These are phyloP conservation scores for Callocephalon fimbriatum DNA, from an alignment of 2,113 vertebrate species.

Conservation along the genomic window DNA sequence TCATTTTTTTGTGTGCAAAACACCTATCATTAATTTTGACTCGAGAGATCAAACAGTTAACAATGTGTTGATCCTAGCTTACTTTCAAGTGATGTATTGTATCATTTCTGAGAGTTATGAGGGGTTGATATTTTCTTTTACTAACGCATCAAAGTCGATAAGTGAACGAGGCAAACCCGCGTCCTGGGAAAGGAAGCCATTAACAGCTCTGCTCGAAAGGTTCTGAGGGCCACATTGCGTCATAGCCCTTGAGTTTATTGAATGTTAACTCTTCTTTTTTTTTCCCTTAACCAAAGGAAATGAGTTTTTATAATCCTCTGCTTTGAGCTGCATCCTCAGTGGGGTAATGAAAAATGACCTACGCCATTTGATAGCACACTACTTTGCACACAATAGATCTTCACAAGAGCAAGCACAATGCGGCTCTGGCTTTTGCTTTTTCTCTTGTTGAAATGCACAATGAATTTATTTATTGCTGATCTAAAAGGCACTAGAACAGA, in stretches of 20 bases:
- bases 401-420: constrained; percentile 30
- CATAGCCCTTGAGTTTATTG: constrained; percentile 60
- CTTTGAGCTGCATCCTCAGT: constrained; percentile 66
- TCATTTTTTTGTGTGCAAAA: constrained; percentile 76
- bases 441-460: neutral
- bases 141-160: constrained; percentile 68
- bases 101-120: constrained; percentile 76
- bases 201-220: constrained; percentile 73
- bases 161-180: constrained; percentile 54
- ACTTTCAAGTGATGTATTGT: constrained; percentile 80
- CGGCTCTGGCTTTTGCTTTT: neutral
- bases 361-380: constrained; percentile 31
- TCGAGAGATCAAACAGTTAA: constrained; percentile 82
- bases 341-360: constrained; percentile 69
- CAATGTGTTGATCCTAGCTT: constrained; percentile 81
- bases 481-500: constrained; percentile 36
- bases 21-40: constrained; percentile 81
- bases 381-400: constrained; percentile 69
- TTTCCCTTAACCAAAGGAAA: constrained; percentile 71
- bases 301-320: constrained; percentile 71
- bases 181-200: constrained; percentile 80
- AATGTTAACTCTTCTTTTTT: constrained; percentile 67
- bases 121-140: constrained; percentile 71
- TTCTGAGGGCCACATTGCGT: constrained; percentile 60
- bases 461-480: constrained; percentile 63